Percentiles rank a stretch among this genome's conserved stretches.
These are phyloP conservation scores for Camelus bactrianus DNA, from an alignment of 2,113 vertebrate species.

Conservation along the genomic window DNA sequence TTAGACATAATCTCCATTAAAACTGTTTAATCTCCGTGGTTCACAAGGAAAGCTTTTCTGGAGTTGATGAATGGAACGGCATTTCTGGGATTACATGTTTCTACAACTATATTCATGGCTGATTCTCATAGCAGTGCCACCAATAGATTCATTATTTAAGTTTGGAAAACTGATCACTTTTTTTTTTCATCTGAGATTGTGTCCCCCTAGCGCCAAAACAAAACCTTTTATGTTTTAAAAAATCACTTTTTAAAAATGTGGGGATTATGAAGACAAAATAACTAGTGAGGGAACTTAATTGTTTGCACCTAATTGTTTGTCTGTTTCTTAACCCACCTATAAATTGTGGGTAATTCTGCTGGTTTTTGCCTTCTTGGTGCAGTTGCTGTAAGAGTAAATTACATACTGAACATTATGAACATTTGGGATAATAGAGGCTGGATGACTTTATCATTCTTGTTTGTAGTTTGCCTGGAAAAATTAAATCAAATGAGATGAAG, in stretches of 20 bases:
- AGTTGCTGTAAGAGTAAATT: conserved; percentile 36
- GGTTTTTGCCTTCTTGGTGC: neutral
- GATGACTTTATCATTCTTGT: conserved; percentile 46
- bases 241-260: neutral
- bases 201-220: neutral
- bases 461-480: conserved; percentile 61
- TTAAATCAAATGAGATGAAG: conserved; percentile 38
- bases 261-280: conserved; percentile 13
- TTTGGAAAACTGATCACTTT: neutral
- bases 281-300: neutral
- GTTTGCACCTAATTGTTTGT: conserved; percentile 25
- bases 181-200: neutral
- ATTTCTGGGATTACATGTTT: conserved; percentile 22
- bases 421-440: conserved; percentile 13
- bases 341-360: conserved; percentile 11
- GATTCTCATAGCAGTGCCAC: neutral
- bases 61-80: neutral
- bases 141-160: neutral
- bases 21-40: conserved; percentile 59
- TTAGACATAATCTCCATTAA: conserved; percentile 50
- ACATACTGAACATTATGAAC: conserved; percentile 20
- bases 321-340: conserved; percentile 48
- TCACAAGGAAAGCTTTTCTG: conserved; percentile 44
- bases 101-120: conserved; percentile 16
- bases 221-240: neutral